These are phyloP conservation scores for Aphidius ervi DNA, from an alignment of 1,140 invertebrate species.

Conservation along the genomic window DNA sequence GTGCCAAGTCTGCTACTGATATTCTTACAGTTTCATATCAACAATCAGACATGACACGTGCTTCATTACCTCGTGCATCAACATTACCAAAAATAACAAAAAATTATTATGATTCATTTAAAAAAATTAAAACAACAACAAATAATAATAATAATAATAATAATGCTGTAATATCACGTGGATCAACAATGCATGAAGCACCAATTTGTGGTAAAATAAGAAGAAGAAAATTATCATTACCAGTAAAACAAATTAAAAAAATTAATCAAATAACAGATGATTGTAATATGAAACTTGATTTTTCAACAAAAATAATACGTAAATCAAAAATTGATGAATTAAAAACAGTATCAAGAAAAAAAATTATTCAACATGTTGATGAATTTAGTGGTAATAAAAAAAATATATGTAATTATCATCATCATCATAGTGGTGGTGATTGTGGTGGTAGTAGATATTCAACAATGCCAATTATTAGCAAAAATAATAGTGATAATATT, in stretches of 20 bases:
- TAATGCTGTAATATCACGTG: conserved; percentile 24
- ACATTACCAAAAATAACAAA: conserved; percentile 44
- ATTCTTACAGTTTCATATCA: conserved; percentile 28
- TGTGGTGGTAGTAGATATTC: too few species aligned
- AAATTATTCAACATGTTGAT: conserved; percentile 39
- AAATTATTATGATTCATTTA: conserved; percentile 8
- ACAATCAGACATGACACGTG: conserved; percentile 28
- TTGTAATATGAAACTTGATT: conserved; percentile 19
- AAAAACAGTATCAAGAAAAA: conserved; percentile 40
- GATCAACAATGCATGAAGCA: conserved; percentile 35
- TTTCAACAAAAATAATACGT: conserved; percentile 14
- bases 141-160: conserved; percentile 21
- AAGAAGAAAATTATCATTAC: conserved; percentile 40
- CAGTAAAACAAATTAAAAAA: conserved; percentile 11
- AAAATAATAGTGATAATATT: not conserved
- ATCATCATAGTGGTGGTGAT: too few species aligned
- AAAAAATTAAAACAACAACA: not conserved
- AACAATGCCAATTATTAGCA: not conserved
- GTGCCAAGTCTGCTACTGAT: conserved; percentile 37
- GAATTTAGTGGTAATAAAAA: not conserved
- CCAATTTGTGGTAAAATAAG: conserved; percentile 47
- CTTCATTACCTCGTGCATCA: conserved; percentile 37
- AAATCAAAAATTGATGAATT: conserved; percentile 23
- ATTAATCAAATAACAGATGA: not conserved
- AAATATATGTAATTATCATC: too few species aligned